Conservation (phyloP, 2,888 invertebrate species). For the Ypsolopha sequella region DNA sequence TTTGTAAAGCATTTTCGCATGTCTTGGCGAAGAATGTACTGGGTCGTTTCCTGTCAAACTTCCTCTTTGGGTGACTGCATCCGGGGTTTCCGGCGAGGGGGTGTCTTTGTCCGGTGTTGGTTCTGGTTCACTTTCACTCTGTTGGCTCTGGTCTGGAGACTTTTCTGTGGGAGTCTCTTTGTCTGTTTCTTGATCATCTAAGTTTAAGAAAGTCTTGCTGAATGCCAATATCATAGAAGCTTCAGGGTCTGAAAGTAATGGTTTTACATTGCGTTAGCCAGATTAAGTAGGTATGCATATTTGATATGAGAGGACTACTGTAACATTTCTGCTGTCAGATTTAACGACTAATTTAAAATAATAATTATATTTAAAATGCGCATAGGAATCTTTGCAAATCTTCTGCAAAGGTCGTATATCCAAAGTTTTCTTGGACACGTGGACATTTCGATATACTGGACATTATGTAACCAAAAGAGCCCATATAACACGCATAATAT, state of each 20-base stretch:
- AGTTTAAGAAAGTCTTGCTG: slow-evolving; percentile 35
- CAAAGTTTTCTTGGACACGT: too few species aligned
- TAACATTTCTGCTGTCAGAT: too few species aligned
- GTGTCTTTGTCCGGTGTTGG: slow-evolving; percentile 44
- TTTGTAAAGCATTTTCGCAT: slow-evolving; percentile 53
- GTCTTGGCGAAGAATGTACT: slow-evolving; percentile 41
- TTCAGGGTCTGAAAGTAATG: slow-evolving; percentile 45
- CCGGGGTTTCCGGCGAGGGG: slow-evolving; percentile 41
- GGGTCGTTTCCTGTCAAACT: slow-evolving; percentile 42
- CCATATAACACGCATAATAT: too few species aligned
- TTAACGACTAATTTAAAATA: too few species aligned
- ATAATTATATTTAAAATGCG: too few species aligned
- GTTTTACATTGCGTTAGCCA: slow-evolving; percentile 4
- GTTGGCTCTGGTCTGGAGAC: slow-evolving; percentile 26
- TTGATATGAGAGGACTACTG: too few species aligned
- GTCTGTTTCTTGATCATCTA: slow-evolving; percentile 16
- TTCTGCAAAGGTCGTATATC: too few species aligned
- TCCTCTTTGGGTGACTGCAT: slow-evolving; percentile 29
- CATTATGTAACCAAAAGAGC: too few species aligned
- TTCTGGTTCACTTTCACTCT: slow-evolving; percentile 38
- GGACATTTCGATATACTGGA: too few species aligned
- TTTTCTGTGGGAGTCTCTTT: slow-evolving; percentile 25
- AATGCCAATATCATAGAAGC: slow-evolving; percentile 42
- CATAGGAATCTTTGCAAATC: too few species aligned
- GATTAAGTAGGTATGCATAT: too few species aligned